Percentiles rank a stretch among this genome's conserved stretches.
Conservation (phyloP, 1,140 invertebrate genomes). For the Atta colombica region DNA sequence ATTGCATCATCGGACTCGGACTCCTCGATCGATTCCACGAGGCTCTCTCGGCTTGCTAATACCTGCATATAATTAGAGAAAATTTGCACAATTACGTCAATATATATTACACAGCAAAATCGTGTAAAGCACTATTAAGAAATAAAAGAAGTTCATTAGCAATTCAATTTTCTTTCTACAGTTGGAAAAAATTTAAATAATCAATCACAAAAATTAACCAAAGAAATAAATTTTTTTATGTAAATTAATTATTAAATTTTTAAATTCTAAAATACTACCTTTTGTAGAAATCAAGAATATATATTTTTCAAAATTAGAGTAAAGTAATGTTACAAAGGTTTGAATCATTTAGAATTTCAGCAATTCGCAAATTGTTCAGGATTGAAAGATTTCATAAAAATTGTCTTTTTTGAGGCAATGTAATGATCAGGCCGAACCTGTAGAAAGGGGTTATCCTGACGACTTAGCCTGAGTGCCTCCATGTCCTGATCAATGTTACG, state of each 20-base stretch:
- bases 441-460: constrained; percentile 94
- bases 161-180: constrained; percentile 29
- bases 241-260: background rate
- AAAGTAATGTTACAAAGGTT: background rate
- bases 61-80: constrained; percentile 87
- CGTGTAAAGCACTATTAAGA: background rate
- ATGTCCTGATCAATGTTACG: constrained; percentile 94
- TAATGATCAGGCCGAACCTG: constrained; percentile 86
- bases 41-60: constrained; percentile 91
- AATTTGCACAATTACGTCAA: constrained; percentile 59
- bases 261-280: background rate
- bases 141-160: background rate
- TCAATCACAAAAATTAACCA: too few species aligned
- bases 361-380: background rate
- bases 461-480: constrained; percentile 92
- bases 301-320: background rate
- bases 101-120: constrained; percentile 10
- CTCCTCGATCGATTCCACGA: constrained; percentile 91
- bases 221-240: too few species aligned
- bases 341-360: background rate
- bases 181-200: constrained; percentile 22
- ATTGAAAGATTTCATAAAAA: constrained; percentile 11
- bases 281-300: background rate
- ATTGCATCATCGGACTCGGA: constrained; percentile 92
- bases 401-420: background rate